Evolutionary conservation across 2,888 invertebrate genomes (phyloP), one percentile per base, ranked within the genome.

Genomic region (Ypsolopha sequella): DNA sequence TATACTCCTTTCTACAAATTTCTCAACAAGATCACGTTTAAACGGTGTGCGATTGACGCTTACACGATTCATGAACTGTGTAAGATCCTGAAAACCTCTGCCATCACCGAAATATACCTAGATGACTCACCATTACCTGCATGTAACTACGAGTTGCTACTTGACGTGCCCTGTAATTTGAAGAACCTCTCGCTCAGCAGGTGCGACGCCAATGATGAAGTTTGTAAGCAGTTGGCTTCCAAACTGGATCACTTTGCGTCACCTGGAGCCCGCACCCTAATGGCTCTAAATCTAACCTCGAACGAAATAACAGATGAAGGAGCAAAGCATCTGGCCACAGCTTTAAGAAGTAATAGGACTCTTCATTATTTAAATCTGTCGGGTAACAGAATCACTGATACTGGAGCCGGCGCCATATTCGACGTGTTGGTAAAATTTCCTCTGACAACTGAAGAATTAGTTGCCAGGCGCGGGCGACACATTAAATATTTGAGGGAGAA

Each of bases 331-430:
- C 57, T 78, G 36, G 66, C 63, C 36, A 60, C 60, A 55, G 68
- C 70, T 56, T 58, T 79, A 36, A 67, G 72, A 61, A 68, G 55
- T 52, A 80, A 80, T 65, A 71, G 78, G 58, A 60, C 60, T 60
- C 69, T 81, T 64, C 63, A 71, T 54, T 76, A 74, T 66, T 70
- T 79, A 51, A 79, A 76, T 63, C 55, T 78, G 53, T 65, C 78
- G 2, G 70, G 65, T 53, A 80, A 80, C 61, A 66, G 54, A 52
- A 70, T 79, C 11, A 52, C 58, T 41, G 76, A 77, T 51, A 60
- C 59, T 7, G 80, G 78, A 10, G 74, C 70, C 6, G 46, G 55
- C 13, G 53, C 55, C 51, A 66, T 80, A 55, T 61, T 80, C 6
- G 54, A 62, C 11, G 51, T 57, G n/a, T 59, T 78, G 51, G 50